These are phyloP conservation scores for Patella pellucida DNA, from an alignment of 2,888 invertebrate genomes.

Conservation along the genomic window DNA sequence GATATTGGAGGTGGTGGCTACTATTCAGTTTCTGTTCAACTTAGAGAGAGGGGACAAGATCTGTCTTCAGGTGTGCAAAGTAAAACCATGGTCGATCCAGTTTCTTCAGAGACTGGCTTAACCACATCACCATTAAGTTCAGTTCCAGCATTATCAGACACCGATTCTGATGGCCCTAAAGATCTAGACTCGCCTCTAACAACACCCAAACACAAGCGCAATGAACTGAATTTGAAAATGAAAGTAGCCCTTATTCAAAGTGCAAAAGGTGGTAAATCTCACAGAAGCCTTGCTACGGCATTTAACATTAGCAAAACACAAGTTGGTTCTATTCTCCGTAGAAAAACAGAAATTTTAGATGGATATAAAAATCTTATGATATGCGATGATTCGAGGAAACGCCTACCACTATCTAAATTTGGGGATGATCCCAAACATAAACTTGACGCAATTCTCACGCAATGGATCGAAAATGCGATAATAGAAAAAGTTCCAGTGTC, in stretches of 20 bases:
- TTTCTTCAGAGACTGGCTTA: no score
- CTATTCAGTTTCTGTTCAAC: no score
- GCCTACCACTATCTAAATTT: background rate
- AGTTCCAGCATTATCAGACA: no score
- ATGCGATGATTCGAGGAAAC: background rate
- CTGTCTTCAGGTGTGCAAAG: no score
- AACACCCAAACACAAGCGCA: background rate
- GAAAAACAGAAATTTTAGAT: conserved; percentile 25
- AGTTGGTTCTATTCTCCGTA: conserved; percentile 24
- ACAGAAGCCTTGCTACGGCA: conserved; percentile 23
- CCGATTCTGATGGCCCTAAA: no score
- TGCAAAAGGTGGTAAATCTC: conserved; percentile 19
- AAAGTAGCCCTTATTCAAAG: conserved; percentile 25
- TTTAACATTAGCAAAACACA: conserved; percentile 30
- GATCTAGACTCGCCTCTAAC: no score
- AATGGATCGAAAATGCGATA: conserved; percentile 23
- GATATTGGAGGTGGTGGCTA: no score
- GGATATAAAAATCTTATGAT: conserved; percentile 8
- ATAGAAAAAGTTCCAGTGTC: conserved; percentile 21
- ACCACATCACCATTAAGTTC: no score
- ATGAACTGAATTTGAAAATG: conserved; percentile 24
- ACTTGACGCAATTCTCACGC: conserved; percentile 10
- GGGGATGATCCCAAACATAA: conserved; percentile 8
- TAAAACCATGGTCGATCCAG: no score
- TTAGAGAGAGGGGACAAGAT: no score